phyloP scores from a whole-genome alignment of 2,113 vertebrate species.

The Crotalus viridis region DNA sequence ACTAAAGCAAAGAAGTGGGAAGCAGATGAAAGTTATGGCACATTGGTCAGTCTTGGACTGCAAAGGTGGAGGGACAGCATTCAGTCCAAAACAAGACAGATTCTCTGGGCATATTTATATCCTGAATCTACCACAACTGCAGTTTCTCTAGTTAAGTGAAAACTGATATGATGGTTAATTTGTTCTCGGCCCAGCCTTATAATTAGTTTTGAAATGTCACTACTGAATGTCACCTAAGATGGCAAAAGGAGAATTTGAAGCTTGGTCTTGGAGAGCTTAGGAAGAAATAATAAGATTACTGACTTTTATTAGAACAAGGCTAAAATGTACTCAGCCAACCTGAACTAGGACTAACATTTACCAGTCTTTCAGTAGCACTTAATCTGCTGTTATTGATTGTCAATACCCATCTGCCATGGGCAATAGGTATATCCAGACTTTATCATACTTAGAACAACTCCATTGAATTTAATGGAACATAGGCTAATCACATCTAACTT shows the following conservation, averaged over 20 bases:
- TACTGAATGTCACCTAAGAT: not conserved
- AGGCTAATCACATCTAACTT: not conserved
- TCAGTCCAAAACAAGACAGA: not conserved
- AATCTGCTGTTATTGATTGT: not conserved
- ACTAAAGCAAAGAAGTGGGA: not conserved
- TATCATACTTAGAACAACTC: not conserved
- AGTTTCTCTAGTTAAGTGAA: not conserved
- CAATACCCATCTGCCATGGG: not conserved
- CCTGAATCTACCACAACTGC: not conserved
- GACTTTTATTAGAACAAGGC: not conserved
- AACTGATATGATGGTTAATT: not conserved
- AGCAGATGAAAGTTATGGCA: not conserved
- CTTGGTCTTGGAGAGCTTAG: not conserved
- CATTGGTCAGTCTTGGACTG: not conserved
- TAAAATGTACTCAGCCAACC: not conserved
- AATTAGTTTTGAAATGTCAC: not conserved
- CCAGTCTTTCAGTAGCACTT: not conserved
- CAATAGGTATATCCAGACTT: not conserved
- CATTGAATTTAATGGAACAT: not conserved
- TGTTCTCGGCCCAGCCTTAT: not conserved
- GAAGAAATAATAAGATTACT: not conserved
- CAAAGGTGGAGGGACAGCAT: not conserved
- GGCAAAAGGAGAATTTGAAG: not conserved
- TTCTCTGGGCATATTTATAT: not conserved
- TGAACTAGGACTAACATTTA: not conserved